These are phyloP conservation scores for Nasonia giraulti DNA, from an alignment of 1,140 invertebrate species.

Conservation along the genomic window DNA sequence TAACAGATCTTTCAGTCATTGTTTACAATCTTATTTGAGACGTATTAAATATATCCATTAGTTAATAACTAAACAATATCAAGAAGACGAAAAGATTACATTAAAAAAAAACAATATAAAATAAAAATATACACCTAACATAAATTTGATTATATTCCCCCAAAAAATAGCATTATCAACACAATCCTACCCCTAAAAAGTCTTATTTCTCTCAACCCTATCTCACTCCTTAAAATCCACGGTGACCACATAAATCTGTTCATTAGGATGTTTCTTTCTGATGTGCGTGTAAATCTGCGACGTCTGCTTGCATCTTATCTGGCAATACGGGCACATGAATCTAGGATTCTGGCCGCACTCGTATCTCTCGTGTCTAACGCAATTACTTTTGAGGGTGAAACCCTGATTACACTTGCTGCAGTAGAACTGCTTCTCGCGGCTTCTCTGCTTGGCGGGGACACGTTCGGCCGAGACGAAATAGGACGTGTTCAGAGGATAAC, in stretches of 20 bases:
- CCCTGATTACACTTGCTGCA: slow-evolving; percentile 57
- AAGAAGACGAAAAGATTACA: too few relatives aligned
- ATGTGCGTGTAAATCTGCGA: slow-evolving; percentile 55
- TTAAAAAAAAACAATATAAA: too few relatives aligned
- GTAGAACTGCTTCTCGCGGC: slow-evolving; percentile 41
- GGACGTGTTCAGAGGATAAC: background rate
- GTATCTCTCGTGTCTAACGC: slow-evolving; percentile 58
- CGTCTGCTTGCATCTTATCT: slow-evolving; percentile 66
- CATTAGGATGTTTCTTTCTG: slow-evolving; percentile 53
- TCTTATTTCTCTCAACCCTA: background rate
- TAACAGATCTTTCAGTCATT: too few relatives aligned
- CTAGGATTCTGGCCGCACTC: slow-evolving; percentile 75
- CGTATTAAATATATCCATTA: too few relatives aligned
- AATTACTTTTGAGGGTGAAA: slow-evolving; percentile 57
- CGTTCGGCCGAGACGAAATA: background rate
- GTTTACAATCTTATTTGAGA: too few relatives aligned
- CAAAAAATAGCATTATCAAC: too few relatives aligned
- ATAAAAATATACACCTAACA: too few relatives aligned
- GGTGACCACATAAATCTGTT: slow-evolving; percentile 50
- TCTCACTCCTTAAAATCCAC: slow-evolving; percentile 26
- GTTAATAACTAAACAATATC: too few relatives aligned
- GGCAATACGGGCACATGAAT: slow-evolving; percentile 73
- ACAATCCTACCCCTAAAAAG: too few relatives aligned
- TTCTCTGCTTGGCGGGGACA: background rate
- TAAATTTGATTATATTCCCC: too few relatives aligned